These are phyloP conservation scores for Ispidina lecontei DNA, from an alignment of 2,797 vertebrate genomes.

Conservation along the genomic window DNA sequence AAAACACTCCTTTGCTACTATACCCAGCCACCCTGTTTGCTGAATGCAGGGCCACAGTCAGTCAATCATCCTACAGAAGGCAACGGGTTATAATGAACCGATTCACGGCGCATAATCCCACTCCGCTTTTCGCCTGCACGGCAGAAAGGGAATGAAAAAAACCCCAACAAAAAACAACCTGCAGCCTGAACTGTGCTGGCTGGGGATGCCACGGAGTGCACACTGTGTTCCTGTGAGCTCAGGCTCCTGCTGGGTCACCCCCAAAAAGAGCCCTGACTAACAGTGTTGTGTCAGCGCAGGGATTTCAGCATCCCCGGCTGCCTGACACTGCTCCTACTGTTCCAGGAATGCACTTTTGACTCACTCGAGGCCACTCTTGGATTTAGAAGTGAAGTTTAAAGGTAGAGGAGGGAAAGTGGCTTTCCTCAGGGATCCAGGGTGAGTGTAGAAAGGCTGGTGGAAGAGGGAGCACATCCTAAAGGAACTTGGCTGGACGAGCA, in stretches of 20 bases:
- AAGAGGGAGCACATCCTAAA: not conserved
- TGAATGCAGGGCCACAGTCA: not conserved
- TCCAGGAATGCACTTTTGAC: not conserved
- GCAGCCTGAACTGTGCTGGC: not conserved
- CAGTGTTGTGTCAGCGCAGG: not conserved
- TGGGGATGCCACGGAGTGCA: not conserved
- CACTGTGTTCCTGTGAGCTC: not conserved
- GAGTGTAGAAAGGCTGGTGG: not conserved
- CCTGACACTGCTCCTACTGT: not conserved
- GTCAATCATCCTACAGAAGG: slow-evolving; percentile 12
- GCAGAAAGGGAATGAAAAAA: not conserved
- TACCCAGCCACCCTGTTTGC: not conserved
- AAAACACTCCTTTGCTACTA: not conserved
- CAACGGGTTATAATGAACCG: not conserved
- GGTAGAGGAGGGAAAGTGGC: not conserved
- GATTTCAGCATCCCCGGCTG: not conserved
- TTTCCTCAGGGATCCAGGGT: not conserved
- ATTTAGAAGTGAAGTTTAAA: not conserved
- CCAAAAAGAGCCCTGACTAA: not conserved
- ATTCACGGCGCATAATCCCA: slow-evolving; percentile 20
- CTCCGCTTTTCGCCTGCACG: not conserved
- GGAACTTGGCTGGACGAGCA: not conserved
- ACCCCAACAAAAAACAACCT: not conserved
- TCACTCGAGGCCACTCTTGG: not conserved
- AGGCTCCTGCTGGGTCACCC: not conserved